Evolutionary conservation across 2,797 vertebrate genomes (phyloP), one percentile per base, ranked within the genome.

Genomic region (Pachyuromys duprasi): DNA sequence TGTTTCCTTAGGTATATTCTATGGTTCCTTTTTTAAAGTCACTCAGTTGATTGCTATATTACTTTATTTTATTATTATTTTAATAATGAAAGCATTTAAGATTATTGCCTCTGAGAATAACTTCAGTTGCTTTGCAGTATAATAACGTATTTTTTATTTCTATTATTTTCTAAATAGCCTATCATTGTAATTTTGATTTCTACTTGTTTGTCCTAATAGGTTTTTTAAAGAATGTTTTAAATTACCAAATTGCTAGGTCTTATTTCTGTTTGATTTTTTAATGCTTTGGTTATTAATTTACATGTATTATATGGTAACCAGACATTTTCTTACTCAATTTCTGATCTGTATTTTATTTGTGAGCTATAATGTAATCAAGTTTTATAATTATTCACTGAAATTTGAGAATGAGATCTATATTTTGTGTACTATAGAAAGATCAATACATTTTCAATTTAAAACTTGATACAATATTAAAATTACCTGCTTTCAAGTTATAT

Each of bases 61-160:
- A 15, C 42, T 95, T 95, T 94, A 96, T 91, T 97, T 96, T 95
- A 94, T 95, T 95, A 93, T 97, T 95, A 96, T 95, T 96, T 95
- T 96, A 97, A 97, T 97, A 96, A 96, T 86, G 90, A 88, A 93
- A 82, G 20, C 91, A 96, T 91, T 97, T 96, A 93, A 95, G 91
- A 95, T 86, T 95, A 96, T 95, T 95, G 76, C 93, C 87, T 94
- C 72, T 65, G 96, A 97, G 95, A 96, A 97, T 94, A 96, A 96
- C 72, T 92, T 88, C 53, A 89, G 69, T 53, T 95, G 39, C 26
- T 53, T 84, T 42, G 3, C 20, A 76, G 36, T 88, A 67, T 8
- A 95, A 94, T 95, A 94, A 97, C 36, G 69, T n/a, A 4, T 86
- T 83, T 83, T 93, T 94, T 91, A 90, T 89, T 95, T 89, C 89